These are phyloP conservation scores for Pogonophryne albipinna DNA, from an alignment of 2,797 vertebrate species.

Conservation along the genomic window DNA sequence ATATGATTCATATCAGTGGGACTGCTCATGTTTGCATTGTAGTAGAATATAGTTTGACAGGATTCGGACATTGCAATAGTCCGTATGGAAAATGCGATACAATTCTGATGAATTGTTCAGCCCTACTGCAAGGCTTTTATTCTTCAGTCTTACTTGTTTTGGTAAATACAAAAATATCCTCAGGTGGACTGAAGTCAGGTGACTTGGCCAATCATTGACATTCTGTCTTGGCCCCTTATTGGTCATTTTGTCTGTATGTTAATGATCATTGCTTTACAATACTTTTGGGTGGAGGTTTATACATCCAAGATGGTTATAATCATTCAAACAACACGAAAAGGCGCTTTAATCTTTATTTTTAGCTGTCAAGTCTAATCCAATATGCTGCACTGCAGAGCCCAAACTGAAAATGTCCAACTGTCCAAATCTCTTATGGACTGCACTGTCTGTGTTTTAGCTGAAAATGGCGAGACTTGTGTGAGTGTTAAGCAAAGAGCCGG, in stretches of 20 bases:
- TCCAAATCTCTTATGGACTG: constrained; percentile 23
- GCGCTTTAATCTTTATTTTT: constrained; percentile 13
- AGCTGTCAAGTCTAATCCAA: neutral
- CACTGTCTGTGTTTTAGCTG: constrained; percentile 31
- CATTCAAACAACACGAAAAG: neutral
- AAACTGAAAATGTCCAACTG: constrained; percentile 14
- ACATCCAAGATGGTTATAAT: constrained; percentile 1
- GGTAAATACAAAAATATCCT: neutral
- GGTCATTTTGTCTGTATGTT: constrained; percentile 5
- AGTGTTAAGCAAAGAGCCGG: constrained; percentile 24
- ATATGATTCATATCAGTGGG: too few relatives aligned
- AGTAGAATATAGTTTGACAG: too few relatives aligned
- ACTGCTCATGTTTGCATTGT: too few relatives aligned
- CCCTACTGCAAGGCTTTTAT: neutral
- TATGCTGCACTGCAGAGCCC: constrained; percentile 21
- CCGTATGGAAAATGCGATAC: too few relatives aligned
- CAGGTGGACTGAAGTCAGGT: constrained; percentile 2
- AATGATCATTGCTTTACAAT: neutral
- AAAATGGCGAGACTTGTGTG: constrained; percentile 31
- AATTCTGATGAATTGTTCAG: too few relatives aligned
- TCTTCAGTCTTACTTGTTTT: neutral
- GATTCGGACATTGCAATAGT: too few relatives aligned
- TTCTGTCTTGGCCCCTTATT: neutral
- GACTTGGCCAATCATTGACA: neutral
- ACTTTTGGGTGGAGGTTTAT: neutral